Evolutionary conservation across 2,888 invertebrate genomes (phyloP).

Genomic region (Stegana nigrithorax): DNA sequence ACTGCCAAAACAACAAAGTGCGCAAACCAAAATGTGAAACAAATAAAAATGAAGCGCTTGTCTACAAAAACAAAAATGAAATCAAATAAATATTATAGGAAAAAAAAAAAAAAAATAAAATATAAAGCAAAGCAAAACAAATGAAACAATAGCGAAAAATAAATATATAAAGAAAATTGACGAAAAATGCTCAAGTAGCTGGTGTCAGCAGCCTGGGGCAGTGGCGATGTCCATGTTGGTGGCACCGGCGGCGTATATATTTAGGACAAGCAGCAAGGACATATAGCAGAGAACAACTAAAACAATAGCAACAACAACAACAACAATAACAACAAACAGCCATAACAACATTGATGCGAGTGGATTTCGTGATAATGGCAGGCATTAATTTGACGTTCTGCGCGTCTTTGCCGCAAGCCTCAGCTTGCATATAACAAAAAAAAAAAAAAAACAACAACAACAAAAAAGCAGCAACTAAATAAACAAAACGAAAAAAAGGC

Average conservation of each 20-base stretch:
- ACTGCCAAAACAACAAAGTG: constrained; percentile 40
- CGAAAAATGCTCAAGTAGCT: not conserved
- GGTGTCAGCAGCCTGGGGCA: not conserved
- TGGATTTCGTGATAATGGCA: constrained; percentile 50
- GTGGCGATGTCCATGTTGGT: not conserved
- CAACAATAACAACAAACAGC: constrained; percentile 24
- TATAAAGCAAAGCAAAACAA: not conserved
- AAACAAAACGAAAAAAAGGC: too few relatives aligned
- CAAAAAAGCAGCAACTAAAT: constrained; percentile 5
- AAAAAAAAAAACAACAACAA: too few relatives aligned
- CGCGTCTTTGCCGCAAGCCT: not conserved
- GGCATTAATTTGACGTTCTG: constrained; percentile 46
- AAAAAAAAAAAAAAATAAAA: not conserved
- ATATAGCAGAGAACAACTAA: constrained; percentile 28
- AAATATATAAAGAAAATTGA: too few relatives aligned
- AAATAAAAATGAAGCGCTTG: constrained; percentile 25
- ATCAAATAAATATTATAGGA: constrained; percentile 28
- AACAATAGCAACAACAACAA: constrained; percentile 24
- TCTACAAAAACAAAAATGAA: constrained; percentile 37
- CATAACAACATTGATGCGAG: constrained; percentile 29
- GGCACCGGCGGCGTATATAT: not conserved
- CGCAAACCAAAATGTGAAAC: constrained; percentile 11
- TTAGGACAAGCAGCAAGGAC: constrained; percentile 17
- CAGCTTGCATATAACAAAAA: too few relatives aligned
- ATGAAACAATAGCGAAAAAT: not conserved